These are phyloP conservation scores for Nomada ruficornis DNA, from an alignment of 2,888 invertebrate species.

Conservation along the genomic window DNA sequence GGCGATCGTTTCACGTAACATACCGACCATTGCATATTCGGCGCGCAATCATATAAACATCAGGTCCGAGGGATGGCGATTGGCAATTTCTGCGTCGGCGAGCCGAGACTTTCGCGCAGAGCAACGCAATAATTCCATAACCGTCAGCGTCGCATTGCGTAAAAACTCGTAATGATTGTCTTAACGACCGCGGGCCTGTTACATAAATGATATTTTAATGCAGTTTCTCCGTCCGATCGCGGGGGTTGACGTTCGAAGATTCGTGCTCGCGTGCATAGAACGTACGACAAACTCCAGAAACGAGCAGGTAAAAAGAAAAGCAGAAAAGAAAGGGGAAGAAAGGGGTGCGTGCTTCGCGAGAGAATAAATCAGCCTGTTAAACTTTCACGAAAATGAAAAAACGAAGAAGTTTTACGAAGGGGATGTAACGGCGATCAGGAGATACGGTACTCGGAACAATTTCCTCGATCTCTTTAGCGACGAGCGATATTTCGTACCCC, in stretches of 20 bases:
- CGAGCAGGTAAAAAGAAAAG: not conserved
- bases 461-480: slow-evolving; percentile 21
- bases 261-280: not conserved
- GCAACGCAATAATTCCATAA: slow-evolving; percentile 16
- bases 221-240: slow-evolving; percentile 5
- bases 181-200: slow-evolving; percentile 27
- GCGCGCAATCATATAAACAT: not conserved
- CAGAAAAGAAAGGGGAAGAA: not conserved
- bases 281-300: not conserved
- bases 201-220: slow-evolving; percentile 47
- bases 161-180: slow-evolving; percentile 24
- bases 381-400: not conserved
- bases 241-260: slow-evolving; percentile 34
- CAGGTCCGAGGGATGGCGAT: not conserved
- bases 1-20: slow-evolving; percentile 3
- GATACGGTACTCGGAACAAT: slow-evolving; percentile 8
- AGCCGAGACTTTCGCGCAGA: not conserved
- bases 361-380: not conserved
- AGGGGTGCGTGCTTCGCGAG: not conserved
- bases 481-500: slow-evolving; percentile 16
- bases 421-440: too few species aligned
- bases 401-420: not conserved
- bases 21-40: not conserved
- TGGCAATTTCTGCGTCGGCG: slow-evolving; percentile 14
- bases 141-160: slow-evolving; percentile 21